Evolutionary conservation across 2,797 vertebrate species (phyloP).

Genomic region (Kryptolebias ocellatus): DNA sequence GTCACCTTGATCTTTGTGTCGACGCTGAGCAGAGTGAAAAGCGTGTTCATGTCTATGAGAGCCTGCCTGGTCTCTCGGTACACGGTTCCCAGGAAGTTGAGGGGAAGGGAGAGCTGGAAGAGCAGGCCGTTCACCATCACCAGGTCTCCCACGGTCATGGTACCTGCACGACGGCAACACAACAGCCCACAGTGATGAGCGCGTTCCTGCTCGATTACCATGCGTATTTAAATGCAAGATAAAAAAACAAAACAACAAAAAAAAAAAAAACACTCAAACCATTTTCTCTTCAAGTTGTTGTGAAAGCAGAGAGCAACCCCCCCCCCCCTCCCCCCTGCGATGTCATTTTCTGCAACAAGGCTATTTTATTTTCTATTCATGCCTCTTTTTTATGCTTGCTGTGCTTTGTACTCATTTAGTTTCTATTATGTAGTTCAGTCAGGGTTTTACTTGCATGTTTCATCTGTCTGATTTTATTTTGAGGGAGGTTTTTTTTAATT

Average conservation of each 20-base stretch:
- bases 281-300: slow-evolving; percentile 35
- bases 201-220: slow-evolving; percentile 9
- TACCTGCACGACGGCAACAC: slow-evolving; percentile 76
- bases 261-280: slow-evolving; percentile 14
- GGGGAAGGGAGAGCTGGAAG: slow-evolving; percentile 96
- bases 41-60: slow-evolving; percentile 97
- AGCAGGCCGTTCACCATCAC: slow-evolving; percentile 99
- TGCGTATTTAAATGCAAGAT: slow-evolving; percentile 19
- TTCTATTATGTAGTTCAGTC: slow-evolving; percentile 54
- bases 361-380: slow-evolving; percentile 57
- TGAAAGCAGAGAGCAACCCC: slow-evolving; percentile 52
- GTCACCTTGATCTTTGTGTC: slow-evolving; percentile 97
- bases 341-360: slow-evolving; percentile 67
- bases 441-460: slow-evolving; percentile 48
- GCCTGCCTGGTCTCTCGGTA: slow-evolving; percentile 99
- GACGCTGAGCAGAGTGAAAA: slow-evolving; percentile 93
- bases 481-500: slow-evolving; percentile 22
- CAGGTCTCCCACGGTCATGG: slow-evolving; percentile 94
- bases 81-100: slow-evolving; percentile 98
- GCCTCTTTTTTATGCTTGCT: slow-evolving; percentile 61
- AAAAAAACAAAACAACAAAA: slow-evolving; percentile 6
- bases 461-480: slow-evolving; percentile 51
- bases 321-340: slow-evolving; percentile 55
- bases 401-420: slow-evolving; percentile 62
- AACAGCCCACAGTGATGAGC: slow-evolving; percentile 11